These are phyloP conservation scores for Zootoca vivipara DNA, from an alignment of 2,113 vertebrate species.

Conservation along the genomic window DNA sequence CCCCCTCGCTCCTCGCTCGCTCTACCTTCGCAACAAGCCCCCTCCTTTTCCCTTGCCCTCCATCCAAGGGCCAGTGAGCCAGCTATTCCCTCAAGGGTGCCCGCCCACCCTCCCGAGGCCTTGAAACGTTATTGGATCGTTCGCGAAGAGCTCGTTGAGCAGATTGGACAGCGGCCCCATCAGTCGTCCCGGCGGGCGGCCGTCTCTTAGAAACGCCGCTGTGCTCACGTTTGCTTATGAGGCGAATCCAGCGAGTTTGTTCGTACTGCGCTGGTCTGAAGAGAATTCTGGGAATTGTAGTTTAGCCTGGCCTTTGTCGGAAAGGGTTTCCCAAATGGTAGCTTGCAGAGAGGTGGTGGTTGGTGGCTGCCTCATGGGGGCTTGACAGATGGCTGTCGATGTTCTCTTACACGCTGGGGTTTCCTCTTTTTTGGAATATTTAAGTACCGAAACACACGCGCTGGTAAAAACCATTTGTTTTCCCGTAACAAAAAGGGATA, in stretches of 20 bases:
- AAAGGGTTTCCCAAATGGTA: neutral
- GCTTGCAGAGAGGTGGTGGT: neutral
- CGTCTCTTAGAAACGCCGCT: conserved; percentile 46
- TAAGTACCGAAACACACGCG: neutral
- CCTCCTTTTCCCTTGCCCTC: conserved; percentile 30
- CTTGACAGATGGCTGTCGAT: neutral
- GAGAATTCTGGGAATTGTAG: conserved; percentile 62
- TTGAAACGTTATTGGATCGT: conserved; percentile 62
- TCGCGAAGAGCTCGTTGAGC: neutral
- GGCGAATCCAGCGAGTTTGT: conserved; percentile 26
- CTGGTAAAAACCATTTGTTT: neutral
- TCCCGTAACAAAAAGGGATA: neutral
- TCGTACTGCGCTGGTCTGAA: conserved; percentile 1
- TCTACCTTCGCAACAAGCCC: conserved; percentile 34
- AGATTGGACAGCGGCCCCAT: conserved; percentile 37
- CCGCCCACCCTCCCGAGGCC: conserved; percentile 55
- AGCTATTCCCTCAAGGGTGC: conserved; percentile 42
- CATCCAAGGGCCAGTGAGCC: conserved; percentile 48
- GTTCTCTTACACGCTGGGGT: neutral
- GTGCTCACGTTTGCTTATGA: conserved; percentile 68
- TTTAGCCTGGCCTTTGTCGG: conserved; percentile 7
- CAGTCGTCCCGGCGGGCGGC: conserved; percentile 59
- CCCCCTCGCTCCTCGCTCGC: neutral
- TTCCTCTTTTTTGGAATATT: neutral
- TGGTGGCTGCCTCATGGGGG: neutral